Conservation (phyloP, 2,797 vertebrate genomes). For the Phyllotis vaccarum region DNA sequence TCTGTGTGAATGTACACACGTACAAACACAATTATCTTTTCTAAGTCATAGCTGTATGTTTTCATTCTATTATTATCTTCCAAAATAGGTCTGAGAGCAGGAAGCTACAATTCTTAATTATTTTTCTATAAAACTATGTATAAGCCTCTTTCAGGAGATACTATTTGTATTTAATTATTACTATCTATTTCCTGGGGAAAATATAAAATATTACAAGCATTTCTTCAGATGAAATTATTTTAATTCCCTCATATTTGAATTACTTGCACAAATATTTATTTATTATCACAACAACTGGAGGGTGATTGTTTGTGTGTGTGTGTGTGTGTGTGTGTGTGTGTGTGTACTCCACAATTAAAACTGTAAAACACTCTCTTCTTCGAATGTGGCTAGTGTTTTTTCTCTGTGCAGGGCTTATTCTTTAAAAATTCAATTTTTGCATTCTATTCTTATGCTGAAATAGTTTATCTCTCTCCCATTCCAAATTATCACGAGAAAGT, state of each 20-base stretch:
- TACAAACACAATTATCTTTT: conserved; percentile 66
- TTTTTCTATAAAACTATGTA: conserved; percentile 53
- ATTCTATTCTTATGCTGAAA: background rate
- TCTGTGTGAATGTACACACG: conserved; percentile 18
- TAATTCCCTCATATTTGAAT: conserved; percentile 60
- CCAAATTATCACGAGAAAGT: conserved; percentile 3
- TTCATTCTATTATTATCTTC: conserved; percentile 63
- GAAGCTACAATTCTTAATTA: conserved; percentile 60
- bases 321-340: background rate
- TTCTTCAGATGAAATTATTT: conserved; percentile 70
- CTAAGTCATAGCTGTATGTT: conserved; percentile 37
- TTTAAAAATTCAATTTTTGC: background rate
- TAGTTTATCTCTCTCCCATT: conserved; percentile 16
- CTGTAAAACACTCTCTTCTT: background rate
- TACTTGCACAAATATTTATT: conserved; percentile 53
- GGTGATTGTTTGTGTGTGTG: conserved; percentile 15
- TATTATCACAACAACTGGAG: conserved; percentile 56
- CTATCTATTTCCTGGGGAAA: conserved; percentile 63
- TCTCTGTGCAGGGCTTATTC: background rate
- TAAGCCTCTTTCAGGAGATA: conserved; percentile 40
- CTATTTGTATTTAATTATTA: conserved; percentile 65
- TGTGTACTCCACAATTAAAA: conserved; percentile 38
- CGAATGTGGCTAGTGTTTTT: background rate
- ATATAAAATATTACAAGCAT: conserved; percentile 79
- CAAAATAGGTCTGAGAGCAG: conserved; percentile 54